Conservation (phyloP, 1,140 invertebrate genomes). For the Lasioglossum albipes region DNA sequence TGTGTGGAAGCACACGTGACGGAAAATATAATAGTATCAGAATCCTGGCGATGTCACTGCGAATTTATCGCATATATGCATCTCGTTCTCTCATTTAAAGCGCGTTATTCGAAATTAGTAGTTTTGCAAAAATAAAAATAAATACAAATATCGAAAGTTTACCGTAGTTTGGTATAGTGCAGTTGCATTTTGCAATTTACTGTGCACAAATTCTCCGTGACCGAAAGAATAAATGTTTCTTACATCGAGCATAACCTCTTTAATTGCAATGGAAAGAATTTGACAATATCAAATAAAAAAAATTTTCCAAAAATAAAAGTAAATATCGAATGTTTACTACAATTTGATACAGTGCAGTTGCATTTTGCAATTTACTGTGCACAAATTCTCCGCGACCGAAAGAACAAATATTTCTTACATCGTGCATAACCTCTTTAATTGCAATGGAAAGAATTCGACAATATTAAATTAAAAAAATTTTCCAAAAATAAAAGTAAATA, state of each 20-base stretch:
- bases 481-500: too few species aligned
- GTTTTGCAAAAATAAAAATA: too few species aligned
- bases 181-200: background rate
- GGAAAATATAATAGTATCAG: slow-evolving; percentile 17
- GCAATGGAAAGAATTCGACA: background rate
- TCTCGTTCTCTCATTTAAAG: too few species aligned
- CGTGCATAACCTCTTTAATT: background rate
- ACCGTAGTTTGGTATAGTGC: background rate
- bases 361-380: background rate
- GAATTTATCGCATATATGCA: background rate
- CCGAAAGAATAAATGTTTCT: background rate
- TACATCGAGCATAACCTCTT: background rate
- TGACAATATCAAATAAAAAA: too few species aligned
- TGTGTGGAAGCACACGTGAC: slow-evolving; percentile 19
- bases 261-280: background rate
- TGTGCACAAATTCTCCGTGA: background rate
- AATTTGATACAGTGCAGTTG: background rate
- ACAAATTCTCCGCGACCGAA: background rate
- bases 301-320: too few species aligned
- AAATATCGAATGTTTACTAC: too few species aligned
- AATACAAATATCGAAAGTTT: too few species aligned
- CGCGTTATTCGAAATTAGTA: too few species aligned
- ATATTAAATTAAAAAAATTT: too few species aligned
- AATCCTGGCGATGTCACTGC: slow-evolving; percentile 8
- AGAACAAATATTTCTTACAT: background rate